Base-by-base conservation (phyloP, 2,888 invertebrate species). In the Apamea monoglypha region DNA sequence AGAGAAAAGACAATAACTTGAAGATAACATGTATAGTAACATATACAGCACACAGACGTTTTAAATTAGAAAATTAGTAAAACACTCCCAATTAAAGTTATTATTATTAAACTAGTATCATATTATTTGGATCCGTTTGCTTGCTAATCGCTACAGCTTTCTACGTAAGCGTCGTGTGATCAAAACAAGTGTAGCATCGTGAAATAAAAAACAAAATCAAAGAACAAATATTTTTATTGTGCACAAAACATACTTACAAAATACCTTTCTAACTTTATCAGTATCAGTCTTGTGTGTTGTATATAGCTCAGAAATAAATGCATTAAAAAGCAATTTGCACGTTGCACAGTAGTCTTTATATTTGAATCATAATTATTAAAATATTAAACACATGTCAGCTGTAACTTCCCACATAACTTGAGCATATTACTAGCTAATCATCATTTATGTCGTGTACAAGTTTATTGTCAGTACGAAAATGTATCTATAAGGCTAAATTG, bases 211-310 rank as follows among this genome's bases (percentile, higher is more conserved):
- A 95, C 94, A 91, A 93, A 94, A 92, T 91, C 92, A 94, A 90
- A 93, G 93, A 94, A 95, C 93, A 94, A 95, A 95, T 91, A 94
- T 92, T 97, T 96, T 96, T 96, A 96, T 96, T 97, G 96, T 96
- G 96, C 96, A 96, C 94, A 96, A 95, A 96, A 96, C 93, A 94
- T 94, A 94, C 95, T 95, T 95, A 96, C 94, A 96, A 96, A 95
- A 94, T 94, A 96, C 92, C 91, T 92, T 91, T 94, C 94, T 95
- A 95, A 93, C 92, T 93, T 94, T 95, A 96, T 96, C 96, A 97
- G 96, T 96, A 96, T 96, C 96, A 97, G 96, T 96, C 96, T 96
- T 96, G 96, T 96, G 96, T 96, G 95, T 95, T 96, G 96, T 96
- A 96, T 96, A 96, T 95, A 95, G 94, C 94, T 95, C 94, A 93